Base-by-base conservation (phyloP, 2,113 vertebrate genomes). In the Pseudorhombus dupliciocellatus region DNA sequence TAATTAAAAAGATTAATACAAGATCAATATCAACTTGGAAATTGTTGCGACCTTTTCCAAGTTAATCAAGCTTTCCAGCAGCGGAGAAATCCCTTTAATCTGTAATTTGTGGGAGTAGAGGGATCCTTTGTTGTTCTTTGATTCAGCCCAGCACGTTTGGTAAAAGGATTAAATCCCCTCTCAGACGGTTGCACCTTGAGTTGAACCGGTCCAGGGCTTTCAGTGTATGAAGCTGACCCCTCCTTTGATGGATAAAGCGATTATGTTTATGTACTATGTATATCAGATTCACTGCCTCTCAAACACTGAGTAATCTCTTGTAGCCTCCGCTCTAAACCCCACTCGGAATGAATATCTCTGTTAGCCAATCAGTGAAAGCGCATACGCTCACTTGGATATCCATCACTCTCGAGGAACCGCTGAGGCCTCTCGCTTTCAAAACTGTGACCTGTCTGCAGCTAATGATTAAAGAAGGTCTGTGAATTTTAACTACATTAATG, bases 1-100 rank as follows among this genome's bases (percentile, higher is more conserved):
- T 79, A 7, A 84, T 84, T 80, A 73, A 86, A 56, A 79, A 69
- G 60, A 78, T 54, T 6, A 66, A 80, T 60, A 67, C 1, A 22
- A 67, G 56, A n/a, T 16, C 16, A 30, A 53, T 56, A 58, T 54
- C 67, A 26, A 50, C 30, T 51, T 66, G 24, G 1, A 53, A 61
- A 30, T 46, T 28, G 21, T 31, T 51, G 28, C 44, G 9, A n/a
- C 28, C 24, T n/a, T 54, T 62, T 34, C 42, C 4, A 25, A 18
- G 9, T 53, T 15, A 69, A 26, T 48, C 28, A 64, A 40, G 55
- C 7, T 5, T 6, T 5, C 16, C 7, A 70, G 21, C 46, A 37
- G 26, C 63, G 8, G 20, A 55, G 61, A 16, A 34, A 34, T 62
- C 24, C 22, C 53, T 16, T 11, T 28, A 26, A 66, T 30, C 21